Evolutionary conservation across 1,140 invertebrate species (phyloP), one percentile per base, ranked within the genome.

Genomic region (Vanessa atalanta): DNA sequence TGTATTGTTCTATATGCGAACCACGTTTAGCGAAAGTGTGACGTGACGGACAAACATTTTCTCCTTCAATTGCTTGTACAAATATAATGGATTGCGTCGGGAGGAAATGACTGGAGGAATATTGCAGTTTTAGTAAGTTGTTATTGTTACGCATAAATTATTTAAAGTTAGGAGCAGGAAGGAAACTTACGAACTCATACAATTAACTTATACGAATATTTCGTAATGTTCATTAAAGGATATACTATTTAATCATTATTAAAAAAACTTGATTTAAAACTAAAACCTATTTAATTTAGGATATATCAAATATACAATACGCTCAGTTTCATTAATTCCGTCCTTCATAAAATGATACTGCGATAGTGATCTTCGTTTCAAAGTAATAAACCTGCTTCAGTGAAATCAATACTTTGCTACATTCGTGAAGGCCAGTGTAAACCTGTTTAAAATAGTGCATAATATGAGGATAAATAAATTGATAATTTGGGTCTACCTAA

Each of bases 1-100:
- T 69, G 65, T 60, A n/a, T 69, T 65, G 48, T 20, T 73, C 65
- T 65, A 65, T 69, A 74, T 69, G 66, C 66, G 16, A 55, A 55
- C 2, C 72, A 65, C 72, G 72, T 69, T 63, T 63, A 43, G 72
- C 57, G 65, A 73, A 73, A 73, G 72, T 73, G 13, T 48, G 15
- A 26, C 20, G 47, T 6, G 55, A 37, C 57, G 31, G 26, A 20
- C 16, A 61, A 26, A 26, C 23, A 37, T 61, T 37, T 37, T 37
- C 26, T 61, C 37, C 37, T 43, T 43, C 37, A 43, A 43, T 43
- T 43, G 37, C 37, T 43, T 11, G 37, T 43, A 9, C 7, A 9
- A 43, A 43, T 43, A 43, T 43, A 31, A 31, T 31, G 7, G 37
- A 43, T 11, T 43, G 7, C 37, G 37, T 43, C 37, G 7, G 37